Evolutionary conservation across 2,888 invertebrate species (phyloP).

Genomic region (Tenthredo mesomela): DNA sequence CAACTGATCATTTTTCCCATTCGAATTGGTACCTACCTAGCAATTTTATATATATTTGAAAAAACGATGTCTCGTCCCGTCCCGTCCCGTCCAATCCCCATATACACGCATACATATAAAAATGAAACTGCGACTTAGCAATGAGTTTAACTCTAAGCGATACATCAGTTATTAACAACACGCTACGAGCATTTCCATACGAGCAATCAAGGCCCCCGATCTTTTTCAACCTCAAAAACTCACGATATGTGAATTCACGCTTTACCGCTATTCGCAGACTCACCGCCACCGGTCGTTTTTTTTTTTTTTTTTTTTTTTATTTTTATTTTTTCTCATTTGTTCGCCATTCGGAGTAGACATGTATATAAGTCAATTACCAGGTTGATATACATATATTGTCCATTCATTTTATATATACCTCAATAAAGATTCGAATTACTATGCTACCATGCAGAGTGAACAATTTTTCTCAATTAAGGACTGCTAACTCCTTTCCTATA

Average conservation of each 20-base stretch:
- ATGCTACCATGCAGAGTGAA: background rate
- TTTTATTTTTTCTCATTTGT: background rate
- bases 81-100: background rate
- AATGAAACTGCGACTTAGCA: conserved; percentile 4
- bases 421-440: conserved; percentile 13
- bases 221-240: conserved; percentile 17
- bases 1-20: background rate
- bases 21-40: background rate
- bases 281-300: background rate
- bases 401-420: background rate
- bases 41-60: background rate
- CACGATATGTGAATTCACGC: background rate
- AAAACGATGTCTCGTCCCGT: background rate
- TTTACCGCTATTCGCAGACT: background rate
- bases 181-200: background rate
- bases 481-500: background rate
- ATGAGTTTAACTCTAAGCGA: background rate
- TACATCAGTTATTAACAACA: conserved; percentile 25
- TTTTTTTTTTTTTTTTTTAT: background rate
- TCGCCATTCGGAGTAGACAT: background rate
- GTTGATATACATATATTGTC: background rate
- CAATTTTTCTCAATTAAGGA: conserved; percentile 29
- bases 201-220: background rate
- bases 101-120: background rate
- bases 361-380: background rate